Evolutionary conservation across 2,113 vertebrate species (phyloP), one percentile per base, ranked within the genome.

Genomic region (Corythaeola cristata): DNA sequence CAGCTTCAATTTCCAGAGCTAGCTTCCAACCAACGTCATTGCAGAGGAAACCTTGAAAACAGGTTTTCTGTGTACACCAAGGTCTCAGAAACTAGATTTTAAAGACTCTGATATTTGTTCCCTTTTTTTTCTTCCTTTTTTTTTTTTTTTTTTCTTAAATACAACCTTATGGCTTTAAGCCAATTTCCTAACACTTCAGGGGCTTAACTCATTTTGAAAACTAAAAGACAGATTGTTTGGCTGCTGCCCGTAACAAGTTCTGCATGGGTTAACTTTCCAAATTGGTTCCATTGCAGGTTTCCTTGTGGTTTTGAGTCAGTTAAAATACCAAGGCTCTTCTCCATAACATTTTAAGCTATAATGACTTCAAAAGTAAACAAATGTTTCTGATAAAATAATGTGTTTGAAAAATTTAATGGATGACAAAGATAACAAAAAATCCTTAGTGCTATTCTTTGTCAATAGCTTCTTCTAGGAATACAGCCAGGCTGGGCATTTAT

Each of bases 351-450:
- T 92, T 77, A 88, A 97, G 68, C 24, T 88, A 62, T 45, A 83
- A 62, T 71, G 59, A 49, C 74, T 94, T 75, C 52, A 89, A 92
- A 91, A 85, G 52, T 78, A 95, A 95, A 60, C 80, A 95, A 94
- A 75, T 41, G 33, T 87, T 92, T 84, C 93, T 79, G 87, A 85
- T 78, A 93, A 94, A 95, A 92, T n/a, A 89, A 60, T 1, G 12
- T 22, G n/a, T 39, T 87, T 60, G 64, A 82, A 87, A 95, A 96
- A 68, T 32, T 15, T 74, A 92, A 78, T 60, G 80, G 84, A 87
- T 92, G 73, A 85, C 39, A 85, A 78, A 74, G 86, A 74, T 67
- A 95, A 90, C 27, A 90, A 90, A 93, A 95, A 89, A 47, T 49
- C 62, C 56, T 94, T 85, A 52, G 53, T 85, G 69, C 21, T 72